A percentile compares a stretch with the other conserved stretches of the same genome.
phyloP scores from a whole-genome alignment of 2,797 vertebrate species.

The Lepus oiostolus region DNA sequence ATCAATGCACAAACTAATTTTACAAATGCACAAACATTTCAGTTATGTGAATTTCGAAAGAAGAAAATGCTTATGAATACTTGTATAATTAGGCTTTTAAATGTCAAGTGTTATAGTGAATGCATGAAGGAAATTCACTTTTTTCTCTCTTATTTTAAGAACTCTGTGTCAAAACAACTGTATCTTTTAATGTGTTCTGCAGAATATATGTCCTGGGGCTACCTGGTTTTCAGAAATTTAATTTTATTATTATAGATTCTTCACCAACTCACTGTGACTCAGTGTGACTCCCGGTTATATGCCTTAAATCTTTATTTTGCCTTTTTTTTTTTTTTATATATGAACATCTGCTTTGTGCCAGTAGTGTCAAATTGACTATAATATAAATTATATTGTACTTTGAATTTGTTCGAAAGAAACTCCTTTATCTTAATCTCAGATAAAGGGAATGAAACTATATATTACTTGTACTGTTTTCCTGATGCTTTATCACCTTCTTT shows the following conservation, averaged over 20 bases:
- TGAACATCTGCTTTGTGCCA: not conserved
- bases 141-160: constrained; percentile 33
- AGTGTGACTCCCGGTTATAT: not conserved
- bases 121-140: not conserved
- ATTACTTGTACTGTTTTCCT: not conserved
- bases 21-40: not conserved
- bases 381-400: constrained; percentile 33
- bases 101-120: constrained; percentile 45
- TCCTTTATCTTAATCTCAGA: constrained; percentile 32
- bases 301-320: constrained; percentile 4
- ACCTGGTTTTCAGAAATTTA: constrained; percentile 48
- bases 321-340: constrained; percentile 37
- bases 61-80: constrained; percentile 5
- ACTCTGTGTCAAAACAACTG: constrained; percentile 1
- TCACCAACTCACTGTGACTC: constrained; percentile 40
- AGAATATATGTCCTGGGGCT: constrained; percentile 48
- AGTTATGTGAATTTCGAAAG: not conserved
- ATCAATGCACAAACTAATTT: too few species aligned
- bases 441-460: not conserved
- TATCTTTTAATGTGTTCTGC: constrained; percentile 17
- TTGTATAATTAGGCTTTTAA: constrained; percentile 51
- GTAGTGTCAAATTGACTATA: not conserved
- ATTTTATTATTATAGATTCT: constrained; percentile 72
- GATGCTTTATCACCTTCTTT: not conserved
- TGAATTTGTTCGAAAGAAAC: not conserved